Percentiles rank a stretch among this genome's conserved stretches.
Conservation (phyloP, 2,113 vertebrate species). For the Agelaius phoeniceus region DNA sequence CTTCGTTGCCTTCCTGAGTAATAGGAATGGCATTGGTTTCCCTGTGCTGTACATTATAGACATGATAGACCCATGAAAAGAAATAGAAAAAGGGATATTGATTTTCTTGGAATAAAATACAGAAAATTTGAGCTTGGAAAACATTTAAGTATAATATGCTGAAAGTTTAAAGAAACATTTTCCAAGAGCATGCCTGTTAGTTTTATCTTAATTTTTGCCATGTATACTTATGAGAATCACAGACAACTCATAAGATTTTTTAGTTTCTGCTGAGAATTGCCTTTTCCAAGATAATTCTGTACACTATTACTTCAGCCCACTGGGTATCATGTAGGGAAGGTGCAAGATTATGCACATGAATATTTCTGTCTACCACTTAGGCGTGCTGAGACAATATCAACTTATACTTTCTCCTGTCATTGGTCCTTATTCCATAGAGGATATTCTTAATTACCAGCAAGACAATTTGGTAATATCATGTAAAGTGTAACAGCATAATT, state of each 20-base stretch:
- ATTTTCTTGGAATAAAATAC: not conserved
- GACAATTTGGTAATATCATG: slow-evolving; percentile 39
- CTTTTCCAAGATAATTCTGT: slow-evolving; percentile 38
- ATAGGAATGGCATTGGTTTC: not conserved
- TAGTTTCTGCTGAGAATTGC: slow-evolving; percentile 48
- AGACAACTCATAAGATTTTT: not conserved
- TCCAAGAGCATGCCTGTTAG: not conserved
- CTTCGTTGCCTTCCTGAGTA: not conserved
- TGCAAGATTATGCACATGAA: slow-evolving; percentile 44
- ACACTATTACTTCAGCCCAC: slow-evolving; percentile 33
- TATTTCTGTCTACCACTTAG: slow-evolving; percentile 47
- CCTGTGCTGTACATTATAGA: not conserved
- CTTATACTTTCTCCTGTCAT: slow-evolving; percentile 20
- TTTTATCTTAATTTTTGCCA: not conserved
- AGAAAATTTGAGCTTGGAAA: not conserved
- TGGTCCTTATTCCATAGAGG: slow-evolving; percentile 22
- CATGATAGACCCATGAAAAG: not conserved
- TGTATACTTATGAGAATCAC: slow-evolving; percentile 10
- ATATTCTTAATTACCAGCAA: slow-evolving; percentile 56
- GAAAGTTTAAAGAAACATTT: not conserved
- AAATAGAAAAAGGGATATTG: not conserved
- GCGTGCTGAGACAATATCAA: slow-evolving; percentile 32
- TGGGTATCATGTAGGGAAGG: slow-evolving; percentile 46
- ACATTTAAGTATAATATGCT: not conserved
- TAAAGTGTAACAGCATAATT: slow-evolving; percentile 28